Conservation (phyloP, 2,888 invertebrate genomes). For the Leucophora obtusa region DNA sequence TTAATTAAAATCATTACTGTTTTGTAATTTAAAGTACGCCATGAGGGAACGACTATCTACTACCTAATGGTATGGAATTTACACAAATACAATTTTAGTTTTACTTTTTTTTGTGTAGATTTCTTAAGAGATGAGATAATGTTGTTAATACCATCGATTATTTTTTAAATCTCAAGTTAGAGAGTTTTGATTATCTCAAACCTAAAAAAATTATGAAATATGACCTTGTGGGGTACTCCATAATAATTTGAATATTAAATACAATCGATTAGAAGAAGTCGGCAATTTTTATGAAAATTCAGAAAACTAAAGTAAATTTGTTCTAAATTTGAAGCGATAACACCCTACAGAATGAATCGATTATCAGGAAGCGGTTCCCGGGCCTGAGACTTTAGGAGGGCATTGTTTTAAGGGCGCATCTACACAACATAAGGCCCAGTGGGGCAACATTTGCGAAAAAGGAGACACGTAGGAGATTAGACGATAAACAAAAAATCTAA, state of each 20-base stretch:
- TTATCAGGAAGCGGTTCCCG: too few species aligned
- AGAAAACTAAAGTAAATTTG: too few species aligned
- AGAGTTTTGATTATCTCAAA: neutral
- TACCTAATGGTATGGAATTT: constrained; percentile 22
- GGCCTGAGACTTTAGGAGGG: too few species aligned
- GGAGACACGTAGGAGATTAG: too few species aligned
- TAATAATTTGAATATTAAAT: neutral
- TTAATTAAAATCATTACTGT: neutral
- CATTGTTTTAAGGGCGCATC: too few species aligned
- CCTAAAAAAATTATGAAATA: neutral
- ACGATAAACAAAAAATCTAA: too few species aligned
- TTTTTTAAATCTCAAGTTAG: constrained; percentile 11
- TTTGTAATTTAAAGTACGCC: neutral
- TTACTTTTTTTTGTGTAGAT: constrained; percentile 9
- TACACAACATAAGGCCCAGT: too few species aligned
- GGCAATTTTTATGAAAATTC: too few species aligned
- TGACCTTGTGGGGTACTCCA: constrained; percentile 13
- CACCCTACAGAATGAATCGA: too few species aligned
- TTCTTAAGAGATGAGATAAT: neutral
- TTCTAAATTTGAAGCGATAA: too few species aligned
- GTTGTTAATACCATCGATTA: neutral
- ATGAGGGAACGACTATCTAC: neutral
- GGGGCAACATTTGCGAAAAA: too few species aligned
- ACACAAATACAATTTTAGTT: constrained; percentile 32
- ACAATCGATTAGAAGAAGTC: too few species aligned